phyloP scores from a whole-genome alignment of 2,888 invertebrate species.

The Spilosoma lubricipeda region DNA sequence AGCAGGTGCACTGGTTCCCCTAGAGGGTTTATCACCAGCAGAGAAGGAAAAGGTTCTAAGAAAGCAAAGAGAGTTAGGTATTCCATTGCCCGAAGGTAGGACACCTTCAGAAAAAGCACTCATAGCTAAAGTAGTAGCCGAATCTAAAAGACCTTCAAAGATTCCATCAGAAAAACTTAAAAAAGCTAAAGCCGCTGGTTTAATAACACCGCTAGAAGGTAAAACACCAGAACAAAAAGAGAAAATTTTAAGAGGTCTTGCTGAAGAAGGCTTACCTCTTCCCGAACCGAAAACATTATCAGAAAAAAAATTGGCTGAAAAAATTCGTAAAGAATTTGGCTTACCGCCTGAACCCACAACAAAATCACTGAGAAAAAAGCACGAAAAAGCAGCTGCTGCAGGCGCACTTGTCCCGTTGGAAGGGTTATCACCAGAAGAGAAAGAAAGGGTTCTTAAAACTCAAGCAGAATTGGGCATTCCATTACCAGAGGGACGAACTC shows the following conservation, averaged over 20 bases:
- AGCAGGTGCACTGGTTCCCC: constrained; percentile 25
- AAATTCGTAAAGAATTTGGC: constrained; percentile 30
- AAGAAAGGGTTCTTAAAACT: constrained; percentile 9
- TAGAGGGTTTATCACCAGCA: constrained; percentile 45
- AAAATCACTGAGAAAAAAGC: constrained; percentile 1
- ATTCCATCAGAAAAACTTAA: constrained; percentile 12
- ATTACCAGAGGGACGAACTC: constrained; percentile 4
- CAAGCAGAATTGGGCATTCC: constrained; percentile 13
- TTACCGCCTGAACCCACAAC: constrained; percentile 22
- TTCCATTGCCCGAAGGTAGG: constrained; percentile 44
- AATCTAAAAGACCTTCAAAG: constrained; percentile 7
- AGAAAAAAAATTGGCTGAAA: constrained; percentile 33
- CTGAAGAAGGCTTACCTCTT: constrained; percentile 14
- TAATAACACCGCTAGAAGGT: constrained; percentile 18
- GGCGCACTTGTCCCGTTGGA: constrained; percentile 1
- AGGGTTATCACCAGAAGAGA: constrained; percentile 8
- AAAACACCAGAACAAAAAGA: constrained; percentile 35
- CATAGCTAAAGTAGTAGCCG: constrained; percentile 24
- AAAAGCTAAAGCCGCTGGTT: constrained; percentile 47
- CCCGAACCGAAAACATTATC: constrained; percentile 20
- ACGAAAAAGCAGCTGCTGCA: constrained; percentile 9
- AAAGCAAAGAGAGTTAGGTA: constrained; percentile 26
- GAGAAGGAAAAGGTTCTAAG: constrained; percentile 34
- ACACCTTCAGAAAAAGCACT: constrained; percentile 40
- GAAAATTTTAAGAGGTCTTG: constrained; percentile 16